These are phyloP conservation scores for Girardinus metallicus DNA, from an alignment of 2,797 vertebrate genomes.

Conservation along the genomic window DNA sequence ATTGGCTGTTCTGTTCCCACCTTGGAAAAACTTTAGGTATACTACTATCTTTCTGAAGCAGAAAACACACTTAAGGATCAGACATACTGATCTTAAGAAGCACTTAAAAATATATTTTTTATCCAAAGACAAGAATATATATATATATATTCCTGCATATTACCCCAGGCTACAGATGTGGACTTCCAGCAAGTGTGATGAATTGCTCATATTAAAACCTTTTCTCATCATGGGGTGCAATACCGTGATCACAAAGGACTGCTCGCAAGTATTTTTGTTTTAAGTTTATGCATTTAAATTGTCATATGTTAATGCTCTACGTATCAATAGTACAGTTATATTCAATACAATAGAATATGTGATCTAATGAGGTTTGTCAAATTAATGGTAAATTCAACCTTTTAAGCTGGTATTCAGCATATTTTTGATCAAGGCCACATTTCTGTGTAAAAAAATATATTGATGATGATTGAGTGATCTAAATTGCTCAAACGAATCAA, in stretches of 20 bases:
- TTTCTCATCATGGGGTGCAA: background rate
- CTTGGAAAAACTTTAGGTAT: background rate
- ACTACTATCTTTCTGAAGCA: background rate
- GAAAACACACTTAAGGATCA: background rate
- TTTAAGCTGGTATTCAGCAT: background rate
- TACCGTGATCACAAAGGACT: background rate
- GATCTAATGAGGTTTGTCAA: background rate
- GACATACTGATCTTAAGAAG: background rate
- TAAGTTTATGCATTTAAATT: background rate
- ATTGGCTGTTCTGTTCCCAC: constrained; percentile 8
- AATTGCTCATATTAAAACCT: background rate
- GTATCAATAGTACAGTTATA: background rate
- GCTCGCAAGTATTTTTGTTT: background rate
- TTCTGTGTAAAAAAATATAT: background rate
- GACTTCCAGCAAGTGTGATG: background rate
- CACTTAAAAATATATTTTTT: background rate
- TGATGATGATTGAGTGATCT: background rate
- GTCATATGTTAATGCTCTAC: background rate
- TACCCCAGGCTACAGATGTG: background rate
- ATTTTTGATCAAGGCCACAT: background rate
- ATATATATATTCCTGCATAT: background rate
- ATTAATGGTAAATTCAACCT: background rate
- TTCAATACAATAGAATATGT: background rate
- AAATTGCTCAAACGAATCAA: background rate
- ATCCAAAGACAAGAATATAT: background rate